A percentile compares a stretch with the other conserved stretches of the same genome.
Evolutionary conservation across 1,140 invertebrate species (phyloP).

Genomic region (Octopus sinensis): DNA sequence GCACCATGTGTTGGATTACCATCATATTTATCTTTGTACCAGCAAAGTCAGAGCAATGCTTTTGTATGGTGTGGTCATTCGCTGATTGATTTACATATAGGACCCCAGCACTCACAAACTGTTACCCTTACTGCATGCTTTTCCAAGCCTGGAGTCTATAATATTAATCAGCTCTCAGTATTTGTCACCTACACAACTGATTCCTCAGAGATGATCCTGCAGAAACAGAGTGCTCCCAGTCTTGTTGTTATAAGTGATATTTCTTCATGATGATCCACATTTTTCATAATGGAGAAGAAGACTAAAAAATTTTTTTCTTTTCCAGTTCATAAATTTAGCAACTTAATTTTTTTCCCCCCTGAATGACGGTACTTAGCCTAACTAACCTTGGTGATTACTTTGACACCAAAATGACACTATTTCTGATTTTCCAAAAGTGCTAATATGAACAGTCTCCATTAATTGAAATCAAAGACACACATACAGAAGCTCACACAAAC

Average conservation of each 20-base stretch:
- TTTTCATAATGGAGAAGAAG: too few relatives aligned
- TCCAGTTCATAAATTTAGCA: too few relatives aligned
- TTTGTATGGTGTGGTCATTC: constrained; percentile 49
- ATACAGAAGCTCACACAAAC: too few relatives aligned
- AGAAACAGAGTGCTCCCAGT: constrained; percentile 47
- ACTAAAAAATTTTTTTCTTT: too few relatives aligned
- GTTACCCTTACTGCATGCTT: constrained; percentile 43
- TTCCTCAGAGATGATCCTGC: constrained; percentile 46
- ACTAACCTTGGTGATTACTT: too few relatives aligned
- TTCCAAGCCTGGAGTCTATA: constrained; percentile 50
- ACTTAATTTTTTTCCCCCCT: too few relatives aligned
- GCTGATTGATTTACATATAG: constrained; percentile 36
- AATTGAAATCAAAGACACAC: too few relatives aligned
- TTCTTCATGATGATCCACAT: constrained; percentile 10
- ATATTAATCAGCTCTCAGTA: constrained; percentile 49
- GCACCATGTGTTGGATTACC: not conserved
- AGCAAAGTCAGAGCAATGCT: constrained; percentile 21
- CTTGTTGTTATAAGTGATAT: constrained; percentile 40
- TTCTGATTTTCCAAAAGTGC: too few relatives aligned
- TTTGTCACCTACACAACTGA: constrained; percentile 44
- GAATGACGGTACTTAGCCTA: too few relatives aligned
- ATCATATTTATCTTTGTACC: not conserved
- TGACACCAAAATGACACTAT: too few relatives aligned
- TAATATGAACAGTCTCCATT: too few relatives aligned
- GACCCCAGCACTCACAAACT: constrained; percentile 31